Evolutionary conservation across 2,113 vertebrate genomes (phyloP), one percentile per base, ranked within the genome.

Genomic region (Galbula dea): DNA sequence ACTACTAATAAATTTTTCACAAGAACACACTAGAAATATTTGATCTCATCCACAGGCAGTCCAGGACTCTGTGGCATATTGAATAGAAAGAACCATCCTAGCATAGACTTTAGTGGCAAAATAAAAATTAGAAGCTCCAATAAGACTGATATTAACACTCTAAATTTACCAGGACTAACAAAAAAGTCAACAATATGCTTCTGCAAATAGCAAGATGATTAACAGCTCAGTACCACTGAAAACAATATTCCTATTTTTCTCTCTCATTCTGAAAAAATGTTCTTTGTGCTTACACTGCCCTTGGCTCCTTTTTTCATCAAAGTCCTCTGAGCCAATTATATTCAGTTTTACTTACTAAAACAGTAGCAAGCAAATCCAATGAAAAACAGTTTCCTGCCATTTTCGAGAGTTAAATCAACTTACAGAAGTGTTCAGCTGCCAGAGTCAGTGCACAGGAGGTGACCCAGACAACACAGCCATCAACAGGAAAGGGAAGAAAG

Each of bases 401-500:
- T 94, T 77, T 55, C 41, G 63, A 16, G 30, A 88, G 57, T 71
- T 63, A 74, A 82, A 75, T 43, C 32, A 83, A 75, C 81, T 90
- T 57, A 26, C 3, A 55, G 19, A 84, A 86, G 29, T 3, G 29
- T 21, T 62, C 29, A 58, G 80, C 10, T 19, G 68, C 34, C 45
- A 69, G 48, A 86, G 58, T 21, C 34, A 65, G n/a, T 26, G 22
- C 24, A 80, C 39, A 73, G 78, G 81, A 89, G 78, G 84, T 78
- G 87, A 90, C 69, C 21, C 27, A 4, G 57, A 27, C 43, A 90
- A 69, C 75, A 69, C 41, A 66, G 58, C 9, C 46, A 63, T 41
- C 57, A 89, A 93, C 85, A 96, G 88, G 72, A 94, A 95, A 80
- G 32, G 79, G 78, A 93, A 95, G 79, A 85, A 82, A 85, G 24